These are phyloP conservation scores for Gastracanthus pulcherrimus DNA, from an alignment of 2,888 invertebrate genomes.

Conservation along the genomic window DNA sequence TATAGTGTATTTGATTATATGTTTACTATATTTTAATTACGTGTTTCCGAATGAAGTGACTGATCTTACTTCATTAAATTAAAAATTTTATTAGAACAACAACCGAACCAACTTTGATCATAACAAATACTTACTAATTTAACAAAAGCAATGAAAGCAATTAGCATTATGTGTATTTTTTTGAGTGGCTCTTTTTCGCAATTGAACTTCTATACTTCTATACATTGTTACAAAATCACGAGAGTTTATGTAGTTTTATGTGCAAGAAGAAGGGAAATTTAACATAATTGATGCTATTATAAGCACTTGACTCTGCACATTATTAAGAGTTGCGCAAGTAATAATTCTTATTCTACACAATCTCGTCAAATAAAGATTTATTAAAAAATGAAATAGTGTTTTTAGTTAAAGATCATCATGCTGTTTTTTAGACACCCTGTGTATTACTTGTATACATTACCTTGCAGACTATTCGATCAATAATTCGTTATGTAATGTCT, in stretches of 20 bases:
- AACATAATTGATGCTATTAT: not conserved
- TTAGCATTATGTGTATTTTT: not conserved
- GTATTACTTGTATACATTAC: not conserved
- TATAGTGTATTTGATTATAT: not conserved
- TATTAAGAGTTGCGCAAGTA: constrained; percentile 6
- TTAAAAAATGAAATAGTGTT: not conserved
- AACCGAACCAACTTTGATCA: not conserved
- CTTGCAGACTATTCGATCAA: not conserved
- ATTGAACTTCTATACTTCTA: constrained; percentile 3
- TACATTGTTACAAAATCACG: not conserved
- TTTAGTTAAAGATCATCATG: too few species aligned
- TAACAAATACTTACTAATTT: not conserved
- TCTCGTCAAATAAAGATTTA: not conserved
- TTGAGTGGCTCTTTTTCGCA: not conserved
- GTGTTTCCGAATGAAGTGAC: too few species aligned
- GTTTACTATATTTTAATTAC: not conserved
- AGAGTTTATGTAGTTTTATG: not conserved
- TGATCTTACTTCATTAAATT: too few species aligned
- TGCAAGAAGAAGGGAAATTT: not conserved
- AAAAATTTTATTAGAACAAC: too few species aligned
- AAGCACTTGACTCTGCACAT: not conserved
- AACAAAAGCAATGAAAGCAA: not conserved
- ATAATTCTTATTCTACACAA: not conserved
- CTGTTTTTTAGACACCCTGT: not conserved
- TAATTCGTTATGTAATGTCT: not conserved